Evolutionary conservation across 92 coral and sea anemone genomes (phyloP), one percentile per base, ranked within the genome.

Genomic region (Porites rus): DNA sequence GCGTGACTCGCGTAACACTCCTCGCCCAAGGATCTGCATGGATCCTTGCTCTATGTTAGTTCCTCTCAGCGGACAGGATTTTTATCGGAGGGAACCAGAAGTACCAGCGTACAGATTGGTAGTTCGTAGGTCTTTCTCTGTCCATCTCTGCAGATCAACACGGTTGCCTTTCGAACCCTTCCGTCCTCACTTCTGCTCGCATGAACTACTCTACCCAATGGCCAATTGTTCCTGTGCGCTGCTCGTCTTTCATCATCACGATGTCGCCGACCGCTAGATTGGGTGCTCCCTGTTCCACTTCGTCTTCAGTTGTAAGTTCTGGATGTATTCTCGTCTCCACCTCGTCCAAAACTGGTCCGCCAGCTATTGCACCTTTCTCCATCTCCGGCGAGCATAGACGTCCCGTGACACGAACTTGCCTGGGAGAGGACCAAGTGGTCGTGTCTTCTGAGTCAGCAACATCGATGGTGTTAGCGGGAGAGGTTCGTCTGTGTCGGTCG

Each of bases 151-250:
- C 18, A 56, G 46, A 24, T 58, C 50, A 75, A 17, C 14, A 75
- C 85, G n/a, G 69, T 65, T 22, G 61, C 77, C 66, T 85, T 85
- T 17, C 89, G 77, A 75, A 85, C 76, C 25, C 68, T 85, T 38
- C 75, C 83, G 4, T 85, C 85, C 7, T 63, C 77, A 13, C 85
- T 78, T 65, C 68, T 72, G 75, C 56, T 62, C 28, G 66, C 85
- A 6, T 78, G 22, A 8, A 54, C 60, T 9, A 85, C 85, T 85
- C 52, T 85, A 43, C 85, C 89, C 65, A 85, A 16, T 65, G 89
- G 77, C 89, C 89, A 85, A 12, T 85, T 69, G 69, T 85, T 85
- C 22, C 89, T 54, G 43, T 77, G 77, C 10, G 58, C 53, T 85
- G 74, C 7, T 76, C 83, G 38, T 85, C 89, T 62, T 77, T 85